phyloP scores from a whole-genome alignment of 2,113 vertebrate genomes.

The Urocitellus parryii region DNA sequence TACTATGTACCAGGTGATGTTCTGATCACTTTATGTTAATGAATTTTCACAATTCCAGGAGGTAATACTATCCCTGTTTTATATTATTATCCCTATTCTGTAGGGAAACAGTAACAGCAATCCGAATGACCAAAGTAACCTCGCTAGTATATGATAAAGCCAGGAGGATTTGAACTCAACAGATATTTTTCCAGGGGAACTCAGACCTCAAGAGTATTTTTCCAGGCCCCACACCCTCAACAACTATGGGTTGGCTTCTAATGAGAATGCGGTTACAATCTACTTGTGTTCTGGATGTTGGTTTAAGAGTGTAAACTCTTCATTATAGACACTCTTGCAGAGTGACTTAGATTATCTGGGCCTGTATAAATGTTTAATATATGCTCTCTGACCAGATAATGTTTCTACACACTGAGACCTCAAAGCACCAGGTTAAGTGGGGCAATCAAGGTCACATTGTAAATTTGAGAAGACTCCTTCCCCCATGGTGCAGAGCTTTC shows the following conservation, averaged over 20 bases:
- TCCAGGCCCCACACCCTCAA: background rate
- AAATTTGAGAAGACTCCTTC: conserved; percentile 53
- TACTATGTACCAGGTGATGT: background rate
- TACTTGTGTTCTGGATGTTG: background rate
- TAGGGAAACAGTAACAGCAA: background rate
- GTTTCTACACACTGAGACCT: conserved; percentile 66
- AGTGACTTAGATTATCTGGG: conserved; percentile 62
- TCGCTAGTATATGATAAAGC: background rate
- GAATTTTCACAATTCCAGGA: conserved; percentile 32
- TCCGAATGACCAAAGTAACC: conserved; percentile 7
- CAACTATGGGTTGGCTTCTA: background rate
- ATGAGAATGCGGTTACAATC: background rate
- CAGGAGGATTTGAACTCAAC: conserved; percentile 15
- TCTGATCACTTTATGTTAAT: conserved; percentile 33
- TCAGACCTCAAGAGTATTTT: conserved; percentile 5
- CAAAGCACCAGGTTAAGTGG: conserved; percentile 56
- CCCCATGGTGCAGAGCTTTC: background rate
- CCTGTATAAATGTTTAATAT: conserved; percentile 77
- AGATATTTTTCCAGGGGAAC: conserved; percentile 33
- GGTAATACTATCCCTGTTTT: background rate
- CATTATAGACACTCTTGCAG: conserved; percentile 23
- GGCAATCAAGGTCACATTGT: conserved; percentile 66
- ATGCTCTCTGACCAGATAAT: conserved; percentile 65
- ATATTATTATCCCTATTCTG: background rate
- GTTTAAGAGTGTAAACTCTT: background rate